These are phyloP conservation scores for Zophobas morio DNA, from an alignment of 1,140 invertebrate genomes.

Conservation along the genomic window DNA sequence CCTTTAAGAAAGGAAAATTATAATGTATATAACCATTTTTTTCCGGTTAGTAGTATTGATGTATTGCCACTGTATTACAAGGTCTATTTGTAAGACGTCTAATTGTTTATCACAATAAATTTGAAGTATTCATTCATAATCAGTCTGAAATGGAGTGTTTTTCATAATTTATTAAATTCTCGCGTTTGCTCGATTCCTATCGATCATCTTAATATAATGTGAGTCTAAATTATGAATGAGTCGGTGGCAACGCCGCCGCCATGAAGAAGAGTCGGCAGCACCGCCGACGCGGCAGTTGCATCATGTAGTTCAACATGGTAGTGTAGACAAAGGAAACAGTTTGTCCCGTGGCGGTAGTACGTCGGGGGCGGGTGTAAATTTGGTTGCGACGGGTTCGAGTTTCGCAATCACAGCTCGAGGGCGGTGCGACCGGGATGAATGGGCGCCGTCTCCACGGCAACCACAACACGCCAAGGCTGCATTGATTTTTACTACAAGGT, in stretches of 20 bases:
- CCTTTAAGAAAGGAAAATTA: too few relatives aligned
- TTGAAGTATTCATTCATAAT: background rate
- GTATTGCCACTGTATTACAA: too few relatives aligned
- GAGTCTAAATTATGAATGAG: conserved; percentile 20
- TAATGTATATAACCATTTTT: too few relatives aligned
- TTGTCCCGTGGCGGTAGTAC: conserved; percentile 30
- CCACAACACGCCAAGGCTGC: conserved; percentile 63
- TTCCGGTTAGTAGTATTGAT: too few relatives aligned
- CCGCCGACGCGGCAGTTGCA: too few relatives aligned
- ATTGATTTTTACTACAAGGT: conserved; percentile 65
- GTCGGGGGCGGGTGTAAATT: conserved; percentile 33
- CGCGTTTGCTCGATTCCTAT: background rate
- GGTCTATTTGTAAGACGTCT: too few relatives aligned
- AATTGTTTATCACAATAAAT: too few relatives aligned
- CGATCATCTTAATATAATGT: too few relatives aligned
- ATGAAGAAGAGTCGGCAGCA: background rate
- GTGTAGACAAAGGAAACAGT: conserved; percentile 34
- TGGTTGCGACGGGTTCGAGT: conserved; percentile 25
- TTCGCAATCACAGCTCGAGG: conserved; percentile 49
- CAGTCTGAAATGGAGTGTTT: background rate
- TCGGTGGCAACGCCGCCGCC: conserved; percentile 20
- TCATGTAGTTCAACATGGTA: conserved; percentile 14
- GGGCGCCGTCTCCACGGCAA: conserved; percentile 61
- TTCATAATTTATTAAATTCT: too few relatives aligned
- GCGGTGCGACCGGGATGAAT: conserved; percentile 63